A percentile compares a stretch with the other conserved stretches of the same genome.
Conservation (phyloP, 2,797 vertebrate genomes). For the Taeniopygia guttata region DNA sequence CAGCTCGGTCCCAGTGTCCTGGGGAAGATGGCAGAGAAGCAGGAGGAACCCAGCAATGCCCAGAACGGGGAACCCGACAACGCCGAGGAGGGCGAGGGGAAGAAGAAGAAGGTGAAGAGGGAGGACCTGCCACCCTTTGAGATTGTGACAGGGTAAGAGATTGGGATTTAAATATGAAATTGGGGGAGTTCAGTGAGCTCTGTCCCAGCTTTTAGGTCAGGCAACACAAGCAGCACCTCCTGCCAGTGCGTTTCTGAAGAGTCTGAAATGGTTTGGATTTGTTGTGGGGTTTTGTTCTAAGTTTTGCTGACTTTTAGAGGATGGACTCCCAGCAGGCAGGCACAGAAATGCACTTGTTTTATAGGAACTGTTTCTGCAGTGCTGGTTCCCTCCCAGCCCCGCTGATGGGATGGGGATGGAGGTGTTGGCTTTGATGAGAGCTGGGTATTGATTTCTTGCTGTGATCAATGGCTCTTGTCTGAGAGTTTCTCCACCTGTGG, state of each 20-base stretch:
- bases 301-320: background rate
- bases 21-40: constrained; percentile 76
- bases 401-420: background rate
- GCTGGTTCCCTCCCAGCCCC: background rate
- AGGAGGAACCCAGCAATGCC: constrained; percentile 61
- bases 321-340: background rate
- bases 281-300: background rate
- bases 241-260: rapidly evolving
- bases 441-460: background rate
- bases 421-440: background rate
- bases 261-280: background rate
- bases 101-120: constrained; percentile 77
- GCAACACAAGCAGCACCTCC: background rate
- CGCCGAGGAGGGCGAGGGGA: constrained; percentile 56
- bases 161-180: rapidly evolving
- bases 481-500: background rate
- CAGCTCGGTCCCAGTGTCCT: background rate
- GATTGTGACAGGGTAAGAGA: constrained; percentile 87
- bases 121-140: constrained; percentile 91
- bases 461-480: constrained; percentile 26
- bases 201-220: background rate
- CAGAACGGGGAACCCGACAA: constrained; percentile 71
- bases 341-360: background rate
- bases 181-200: background rate
- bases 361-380: background rate